phyloP scores from a whole-genome alignment of 1,140 invertebrate genomes.

The Drosophila watanabei region DNA sequence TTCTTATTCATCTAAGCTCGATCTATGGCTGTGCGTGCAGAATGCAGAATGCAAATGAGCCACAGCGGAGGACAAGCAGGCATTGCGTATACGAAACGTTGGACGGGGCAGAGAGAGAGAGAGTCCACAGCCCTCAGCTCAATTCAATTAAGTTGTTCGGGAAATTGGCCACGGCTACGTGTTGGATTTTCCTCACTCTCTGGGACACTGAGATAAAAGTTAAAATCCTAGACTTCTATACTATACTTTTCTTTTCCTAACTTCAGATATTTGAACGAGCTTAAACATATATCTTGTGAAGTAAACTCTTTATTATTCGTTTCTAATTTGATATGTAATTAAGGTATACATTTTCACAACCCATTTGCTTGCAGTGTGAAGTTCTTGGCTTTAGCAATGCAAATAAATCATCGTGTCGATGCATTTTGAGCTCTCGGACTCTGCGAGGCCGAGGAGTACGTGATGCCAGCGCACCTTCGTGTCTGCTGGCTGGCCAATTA shows the following conservation, averaged over 20 bases:
- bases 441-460: slow-evolving; percentile 52
- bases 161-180: slow-evolving; percentile 70
- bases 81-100: slow-evolving; percentile 64
- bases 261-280: neutral
- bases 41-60: slow-evolving; percentile 49
- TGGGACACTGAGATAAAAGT: slow-evolving; percentile 19
- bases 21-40: slow-evolving; percentile 49
- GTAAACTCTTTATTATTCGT: neutral
- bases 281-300: neutral
- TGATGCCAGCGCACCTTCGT: slow-evolving; percentile 61
- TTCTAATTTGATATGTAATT: neutral
- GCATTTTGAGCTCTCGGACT: slow-evolving; percentile 54
- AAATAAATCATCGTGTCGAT: slow-evolving; percentile 83
- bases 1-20: slow-evolving; percentile 52
- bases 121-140: slow-evolving; percentile 36
- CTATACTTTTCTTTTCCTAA: neutral
- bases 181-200: slow-evolving; percentile 45
- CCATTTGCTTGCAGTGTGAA: slow-evolving; percentile 12
- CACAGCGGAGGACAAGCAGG: slow-evolving; percentile 11
- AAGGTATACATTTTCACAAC: neutral
- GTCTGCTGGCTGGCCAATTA: slow-evolving; percentile 69
- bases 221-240: too few species aligned
- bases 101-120: neutral
- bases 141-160: slow-evolving; percentile 81
- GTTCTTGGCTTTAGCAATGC: slow-evolving; percentile 68